These are phyloP conservation scores for Pseudorhiza aurosa DNA, from an alignment of 30 jellyfish, hydroid and myxozoan genomes.

Conservation along the genomic window DNA sequence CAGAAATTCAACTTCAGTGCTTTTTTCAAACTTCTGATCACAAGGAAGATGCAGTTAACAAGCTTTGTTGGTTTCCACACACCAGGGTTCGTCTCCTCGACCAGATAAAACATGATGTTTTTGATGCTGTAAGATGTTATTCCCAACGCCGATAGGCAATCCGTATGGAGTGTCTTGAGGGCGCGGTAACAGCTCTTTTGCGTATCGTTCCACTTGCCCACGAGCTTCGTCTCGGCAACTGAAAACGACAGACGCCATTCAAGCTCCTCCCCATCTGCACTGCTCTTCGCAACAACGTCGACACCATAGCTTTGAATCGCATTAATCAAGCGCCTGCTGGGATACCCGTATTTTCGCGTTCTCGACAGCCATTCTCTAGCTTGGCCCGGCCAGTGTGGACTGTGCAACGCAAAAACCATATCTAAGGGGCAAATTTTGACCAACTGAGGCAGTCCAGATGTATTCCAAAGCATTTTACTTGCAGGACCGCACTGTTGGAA, in stretches of 20 bases:
- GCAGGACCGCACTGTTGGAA: conserved; percentile 60
- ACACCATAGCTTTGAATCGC: conserved; percentile 26
- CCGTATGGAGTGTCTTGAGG: conserved; percentile 34
- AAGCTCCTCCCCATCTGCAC: background rate
- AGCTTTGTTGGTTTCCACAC: conserved; percentile 37
- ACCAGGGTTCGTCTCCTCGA: conserved; percentile 6
- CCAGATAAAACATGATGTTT: conserved; percentile 44
- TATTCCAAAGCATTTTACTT: conserved; percentile 28
- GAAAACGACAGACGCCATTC: conserved; percentile 67
- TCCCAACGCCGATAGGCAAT: background rate
- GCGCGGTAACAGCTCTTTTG: conserved; percentile 45
- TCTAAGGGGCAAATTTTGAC: conserved; percentile 39
- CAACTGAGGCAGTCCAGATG: conserved; percentile 38
- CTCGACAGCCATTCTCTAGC: conserved; percentile 30
- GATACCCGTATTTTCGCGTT: conserved; percentile 11
- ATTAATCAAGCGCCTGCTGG: background rate
- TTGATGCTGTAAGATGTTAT: conserved; percentile 38
- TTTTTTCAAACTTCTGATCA: background rate
- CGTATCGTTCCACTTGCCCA: conserved; percentile 27
- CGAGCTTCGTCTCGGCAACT: conserved; percentile 41
- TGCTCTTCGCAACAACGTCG: conserved; percentile 48
- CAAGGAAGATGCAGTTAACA: background rate
- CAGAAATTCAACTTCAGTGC: background rate
- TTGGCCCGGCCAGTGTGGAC: conserved; percentile 46
- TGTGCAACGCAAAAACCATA: conserved; percentile 51